A percentile compares a stretch with the other conserved stretches of the same genome.
Conservation (phyloP, 2,888 invertebrate species). For the Branchipolynoe longqiensis region DNA sequence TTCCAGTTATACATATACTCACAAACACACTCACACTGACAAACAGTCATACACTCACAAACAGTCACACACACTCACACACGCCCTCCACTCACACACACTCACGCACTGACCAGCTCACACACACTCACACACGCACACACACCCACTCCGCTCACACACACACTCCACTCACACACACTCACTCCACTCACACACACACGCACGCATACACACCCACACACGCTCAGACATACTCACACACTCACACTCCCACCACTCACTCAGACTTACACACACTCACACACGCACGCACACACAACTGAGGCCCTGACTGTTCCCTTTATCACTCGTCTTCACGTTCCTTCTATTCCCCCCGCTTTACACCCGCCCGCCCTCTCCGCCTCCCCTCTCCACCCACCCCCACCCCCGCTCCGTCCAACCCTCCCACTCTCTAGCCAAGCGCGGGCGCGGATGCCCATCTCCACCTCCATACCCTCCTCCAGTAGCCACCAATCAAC, state of each 20-base stretch:
- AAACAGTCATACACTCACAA: not conserved
- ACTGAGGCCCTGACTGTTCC: not conserved
- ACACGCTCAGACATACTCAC: not conserved
- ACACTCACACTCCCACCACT: not conserved
- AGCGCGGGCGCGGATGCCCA: not conserved
- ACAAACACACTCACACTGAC: not conserved
- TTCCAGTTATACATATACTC: not conserved
- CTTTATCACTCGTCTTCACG: not conserved
- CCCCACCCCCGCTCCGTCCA: not conserved
- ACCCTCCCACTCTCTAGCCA: not conserved
- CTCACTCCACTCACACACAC: not conserved
- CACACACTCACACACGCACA: not conserved
- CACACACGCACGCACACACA: not conserved
- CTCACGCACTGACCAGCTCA: not conserved
- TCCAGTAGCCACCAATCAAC: not conserved
- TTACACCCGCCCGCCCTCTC: too few species aligned
- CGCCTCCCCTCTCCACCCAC: not conserved
- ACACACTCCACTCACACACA: not conserved
- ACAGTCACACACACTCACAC: not conserved
- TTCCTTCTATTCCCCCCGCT: not conserved
- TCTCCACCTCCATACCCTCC: not conserved
- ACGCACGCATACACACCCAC: not conserved
- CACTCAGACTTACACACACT: not conserved
- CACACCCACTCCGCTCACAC: not conserved
- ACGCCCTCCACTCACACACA: not conserved